Percentiles rank a stretch among this genome's conserved stretches.
Evolutionary conservation across 2,888 invertebrate species (phyloP).

Genomic region (Orchesella flavescens): DNA sequence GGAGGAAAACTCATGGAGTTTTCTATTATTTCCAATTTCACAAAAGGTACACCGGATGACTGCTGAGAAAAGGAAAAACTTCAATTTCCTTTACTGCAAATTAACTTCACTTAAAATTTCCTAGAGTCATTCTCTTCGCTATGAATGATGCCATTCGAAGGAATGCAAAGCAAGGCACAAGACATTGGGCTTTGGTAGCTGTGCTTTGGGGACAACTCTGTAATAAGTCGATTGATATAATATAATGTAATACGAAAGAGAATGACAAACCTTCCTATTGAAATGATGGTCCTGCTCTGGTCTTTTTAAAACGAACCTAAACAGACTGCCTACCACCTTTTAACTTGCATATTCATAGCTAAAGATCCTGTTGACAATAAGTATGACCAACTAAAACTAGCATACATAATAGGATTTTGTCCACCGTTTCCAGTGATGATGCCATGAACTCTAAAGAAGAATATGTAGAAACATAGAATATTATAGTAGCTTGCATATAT

Average conservation of each 20-base stretch:
- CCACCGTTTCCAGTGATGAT: no score
- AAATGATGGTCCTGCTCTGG: not conserved
- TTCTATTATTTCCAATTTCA: constrained; percentile 57
- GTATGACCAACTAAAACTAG: not conserved
- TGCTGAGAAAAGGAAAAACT: constrained; percentile 57
- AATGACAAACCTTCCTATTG: constrained; percentile 22
- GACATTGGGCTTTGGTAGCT: not conserved
- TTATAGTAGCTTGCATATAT: no score
- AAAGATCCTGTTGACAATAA: not conserved
- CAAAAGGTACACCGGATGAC: constrained; percentile 58
- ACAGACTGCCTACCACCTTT: constrained; percentile 21
- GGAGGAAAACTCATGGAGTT: constrained; percentile 33
- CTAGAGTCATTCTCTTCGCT: constrained; percentile 35
- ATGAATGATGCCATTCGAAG: not conserved
- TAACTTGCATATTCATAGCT: no score
- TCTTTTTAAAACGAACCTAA: constrained; percentile 52
- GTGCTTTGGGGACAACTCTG: not conserved
- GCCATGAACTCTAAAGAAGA: no score
- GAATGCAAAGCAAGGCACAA: constrained; percentile 34
- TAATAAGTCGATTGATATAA: constrained; percentile 19
- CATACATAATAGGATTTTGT: not conserved
- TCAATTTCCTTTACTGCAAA: constrained; percentile 63
- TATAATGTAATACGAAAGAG: constrained; percentile 45
- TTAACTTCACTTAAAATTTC: constrained; percentile 61
- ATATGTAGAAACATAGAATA: no score